phyloP scores from a whole-genome alignment of 2,797 vertebrate genomes.

The Mus caroli region DNA sequence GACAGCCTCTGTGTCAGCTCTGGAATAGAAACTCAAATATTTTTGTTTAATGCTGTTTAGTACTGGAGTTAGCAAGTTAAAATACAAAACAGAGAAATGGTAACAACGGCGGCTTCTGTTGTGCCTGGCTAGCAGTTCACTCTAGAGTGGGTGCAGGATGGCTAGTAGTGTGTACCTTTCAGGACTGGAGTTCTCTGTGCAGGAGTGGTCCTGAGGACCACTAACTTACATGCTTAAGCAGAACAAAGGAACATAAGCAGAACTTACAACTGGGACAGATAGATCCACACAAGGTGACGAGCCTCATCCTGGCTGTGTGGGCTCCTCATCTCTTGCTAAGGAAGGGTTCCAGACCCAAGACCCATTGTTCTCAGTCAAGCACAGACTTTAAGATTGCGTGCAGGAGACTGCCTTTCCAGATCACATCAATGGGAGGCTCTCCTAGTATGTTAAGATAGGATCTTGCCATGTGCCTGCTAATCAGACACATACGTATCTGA shows the following conservation, averaged over 20 bases:
- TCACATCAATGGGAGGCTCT: not conserved
- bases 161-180: not conserved
- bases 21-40: not conserved
- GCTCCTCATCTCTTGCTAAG: slow-evolving; percentile 5
- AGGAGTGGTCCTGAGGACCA: not conserved
- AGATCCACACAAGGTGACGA: not conserved
- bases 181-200: not conserved
- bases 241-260: not conserved
- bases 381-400: not conserved
- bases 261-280: not conserved
- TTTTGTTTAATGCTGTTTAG: not conserved
- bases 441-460: not conserved
- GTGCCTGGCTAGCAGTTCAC: not conserved
- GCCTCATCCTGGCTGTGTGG: not conserved
- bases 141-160: not conserved
- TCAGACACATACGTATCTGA: not conserved
- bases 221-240: not conserved
- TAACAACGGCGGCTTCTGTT: not conserved
- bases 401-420: not conserved
- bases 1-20: not conserved
- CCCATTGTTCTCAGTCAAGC: not conserved
- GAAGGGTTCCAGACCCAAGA: not conserved
- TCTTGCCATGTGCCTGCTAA: not conserved
- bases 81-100: not conserved
- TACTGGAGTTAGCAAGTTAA: not conserved